Conservation (phyloP, 2,888 invertebrate species). For the Dinocampus coccinellae region DNA sequence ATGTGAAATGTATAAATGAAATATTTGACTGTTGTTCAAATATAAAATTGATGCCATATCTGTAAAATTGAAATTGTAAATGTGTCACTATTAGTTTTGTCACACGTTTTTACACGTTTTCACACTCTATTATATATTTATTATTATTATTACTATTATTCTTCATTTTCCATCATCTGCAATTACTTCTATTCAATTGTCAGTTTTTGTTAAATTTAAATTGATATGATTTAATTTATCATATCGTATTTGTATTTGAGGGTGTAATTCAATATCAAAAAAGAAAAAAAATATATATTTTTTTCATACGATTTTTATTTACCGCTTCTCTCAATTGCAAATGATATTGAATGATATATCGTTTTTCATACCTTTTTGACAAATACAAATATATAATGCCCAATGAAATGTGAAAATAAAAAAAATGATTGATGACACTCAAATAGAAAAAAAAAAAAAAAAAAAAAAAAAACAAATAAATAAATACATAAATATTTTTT, state of each 20-base stretch:
- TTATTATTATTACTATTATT: no score
- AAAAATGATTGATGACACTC: no score
- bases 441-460: no score
- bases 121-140: neutral
- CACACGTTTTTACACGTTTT: no score
- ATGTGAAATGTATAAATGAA: no score
- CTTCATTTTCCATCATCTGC: neutral
- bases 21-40: constrained; percentile 23
- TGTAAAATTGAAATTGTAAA: constrained; percentile 17
- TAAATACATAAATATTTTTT: no score
- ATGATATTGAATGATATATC: neutral
- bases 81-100: no score
- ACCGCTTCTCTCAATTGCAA: neutral
- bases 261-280: neutral
- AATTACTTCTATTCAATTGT: neutral
- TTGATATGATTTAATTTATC: neutral
- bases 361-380: neutral
- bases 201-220: no score
- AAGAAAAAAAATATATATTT: neutral
- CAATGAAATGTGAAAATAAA: neutral
- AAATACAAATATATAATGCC: neutral
- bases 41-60: constrained; percentile 22
- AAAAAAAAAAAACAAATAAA: no score
- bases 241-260: neutral
- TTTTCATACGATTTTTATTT: no score